Percentiles rank a stretch among this genome's conserved stretches.
Evolutionary conservation across 2,888 invertebrate species (phyloP).

Genomic region (Pachymerium ferrugineum): DNA sequence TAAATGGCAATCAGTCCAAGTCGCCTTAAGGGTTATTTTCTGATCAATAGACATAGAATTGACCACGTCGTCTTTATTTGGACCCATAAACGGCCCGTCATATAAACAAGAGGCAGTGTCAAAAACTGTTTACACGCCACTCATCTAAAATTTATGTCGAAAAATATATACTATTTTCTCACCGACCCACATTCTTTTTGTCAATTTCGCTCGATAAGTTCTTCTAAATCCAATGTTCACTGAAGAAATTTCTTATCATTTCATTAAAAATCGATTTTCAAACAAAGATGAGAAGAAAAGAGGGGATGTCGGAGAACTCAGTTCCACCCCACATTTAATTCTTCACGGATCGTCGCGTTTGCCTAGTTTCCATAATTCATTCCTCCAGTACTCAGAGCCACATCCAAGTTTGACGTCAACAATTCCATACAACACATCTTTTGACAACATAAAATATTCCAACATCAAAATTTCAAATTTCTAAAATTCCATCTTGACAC

Average conservation of each 20-base stretch:
- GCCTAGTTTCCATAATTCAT: constrained; percentile 20
- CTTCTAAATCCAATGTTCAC: constrained; percentile 5
- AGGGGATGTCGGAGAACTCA: constrained; percentile 1
- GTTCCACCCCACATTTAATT: constrained; percentile 23
- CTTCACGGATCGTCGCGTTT: constrained; percentile 17
- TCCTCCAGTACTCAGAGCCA: background rate
- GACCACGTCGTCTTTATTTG: constrained; percentile 5
- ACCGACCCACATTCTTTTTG: no score
- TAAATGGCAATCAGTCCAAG: constrained; percentile 17
- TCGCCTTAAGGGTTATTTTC: constrained; percentile 10
- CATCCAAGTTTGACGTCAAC: background rate
- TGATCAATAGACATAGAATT: constrained; percentile 1
- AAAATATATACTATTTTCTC: background rate
- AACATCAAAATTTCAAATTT: background rate
- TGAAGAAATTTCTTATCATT: constrained; percentile 5
- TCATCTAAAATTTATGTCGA: background rate
- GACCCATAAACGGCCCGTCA: constrained; percentile 5
- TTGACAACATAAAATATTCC: background rate
- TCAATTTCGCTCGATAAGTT: no score
- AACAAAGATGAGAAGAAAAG: constrained; percentile 17
- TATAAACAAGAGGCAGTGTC: background rate
- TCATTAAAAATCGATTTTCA: constrained; percentile 21
- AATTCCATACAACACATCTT: background rate
- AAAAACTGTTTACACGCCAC: background rate
- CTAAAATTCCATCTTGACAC: background rate